These are phyloP conservation scores for Aphelenchoides fujianensis DNA, from an alignment of 1,140 invertebrate genomes.

Conservation along the genomic window DNA sequence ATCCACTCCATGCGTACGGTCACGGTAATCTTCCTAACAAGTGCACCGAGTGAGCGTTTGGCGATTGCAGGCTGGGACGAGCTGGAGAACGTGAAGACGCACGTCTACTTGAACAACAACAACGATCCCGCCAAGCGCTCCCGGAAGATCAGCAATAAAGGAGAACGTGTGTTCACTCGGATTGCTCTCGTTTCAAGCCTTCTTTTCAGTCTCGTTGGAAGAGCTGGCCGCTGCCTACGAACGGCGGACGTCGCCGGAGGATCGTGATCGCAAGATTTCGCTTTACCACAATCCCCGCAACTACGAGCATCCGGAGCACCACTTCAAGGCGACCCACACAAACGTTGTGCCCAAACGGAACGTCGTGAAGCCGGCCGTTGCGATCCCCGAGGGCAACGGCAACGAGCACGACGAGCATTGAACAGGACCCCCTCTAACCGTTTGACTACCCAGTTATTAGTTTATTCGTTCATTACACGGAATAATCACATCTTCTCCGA, in stretches of 20 bases:
- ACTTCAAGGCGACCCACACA: constrained; percentile 15
- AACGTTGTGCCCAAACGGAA: constrained; percentile 3
- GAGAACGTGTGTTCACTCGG: constrained; percentile 20
- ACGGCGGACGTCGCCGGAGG: constrained; percentile 7
- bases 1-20: constrained; percentile 65
- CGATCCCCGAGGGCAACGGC: background rate
- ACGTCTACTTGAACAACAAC: background rate
- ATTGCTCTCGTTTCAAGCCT: background rate
- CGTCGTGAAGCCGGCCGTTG: background rate
- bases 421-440: background rate
- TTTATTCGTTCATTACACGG: background rate
- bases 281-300: constrained; percentile 25
- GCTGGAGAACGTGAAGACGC: constrained; percentile 19
- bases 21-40: too few relatives aligned
- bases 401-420: background rate
- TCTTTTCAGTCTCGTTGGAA: constrained; percentile 30
- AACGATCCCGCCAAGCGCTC: background rate
- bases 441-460: background rate
- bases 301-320: constrained; percentile 30
- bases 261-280: constrained; percentile 11
- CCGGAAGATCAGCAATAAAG: background rate
- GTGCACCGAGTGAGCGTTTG: too few relatives aligned
- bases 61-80: constrained; percentile 64
- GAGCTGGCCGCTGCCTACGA: constrained; percentile 25
- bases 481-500: constrained; percentile 2